phyloP scores from a whole-genome alignment of 2,888 invertebrate species.

The Kuschelorhynchus macadamiae region DNA sequence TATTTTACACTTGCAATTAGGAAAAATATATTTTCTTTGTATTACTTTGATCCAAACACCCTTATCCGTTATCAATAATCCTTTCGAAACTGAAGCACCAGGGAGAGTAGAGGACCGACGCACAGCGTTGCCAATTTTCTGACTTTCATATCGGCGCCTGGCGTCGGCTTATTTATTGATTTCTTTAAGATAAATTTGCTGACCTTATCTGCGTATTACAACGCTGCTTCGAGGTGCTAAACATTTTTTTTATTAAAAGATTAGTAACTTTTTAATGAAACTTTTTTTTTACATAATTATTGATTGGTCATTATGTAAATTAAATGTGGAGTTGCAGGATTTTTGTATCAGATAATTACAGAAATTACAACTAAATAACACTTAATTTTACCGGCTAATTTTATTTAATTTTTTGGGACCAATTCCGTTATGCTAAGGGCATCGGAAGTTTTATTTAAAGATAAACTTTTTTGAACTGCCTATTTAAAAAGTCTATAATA shows the following conservation, averaged over 20 bases:
- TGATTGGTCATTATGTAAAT: background rate
- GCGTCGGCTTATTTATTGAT: constrained; percentile 44
- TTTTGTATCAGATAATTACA: no score
- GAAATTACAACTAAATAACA: no score
- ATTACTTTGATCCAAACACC: background rate
- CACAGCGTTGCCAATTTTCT: constrained; percentile 35
- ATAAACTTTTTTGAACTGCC: no score
- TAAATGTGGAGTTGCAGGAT: no score
- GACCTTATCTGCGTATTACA: constrained; percentile 13
- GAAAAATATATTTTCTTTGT: no score
- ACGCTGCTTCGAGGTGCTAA: background rate
- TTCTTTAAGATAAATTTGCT: constrained; percentile 9
- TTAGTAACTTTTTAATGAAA: background rate
- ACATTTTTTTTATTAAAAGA: constrained; percentile 2
- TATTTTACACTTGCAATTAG: no score
- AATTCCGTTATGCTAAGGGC: no score
- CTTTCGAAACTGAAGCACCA: no score
- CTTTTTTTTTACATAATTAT: background rate
- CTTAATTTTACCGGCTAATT: no score
- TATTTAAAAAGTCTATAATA: no score
- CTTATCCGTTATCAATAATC: constrained; percentile 8
- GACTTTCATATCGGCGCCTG: constrained; percentile 43
- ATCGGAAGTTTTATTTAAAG: no score
- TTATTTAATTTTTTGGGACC: no score
- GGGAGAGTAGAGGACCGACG: constrained; percentile 32